phyloP scores from a whole-genome alignment of 2,888 invertebrate genomes.

The Blomia tropicalis region DNA sequence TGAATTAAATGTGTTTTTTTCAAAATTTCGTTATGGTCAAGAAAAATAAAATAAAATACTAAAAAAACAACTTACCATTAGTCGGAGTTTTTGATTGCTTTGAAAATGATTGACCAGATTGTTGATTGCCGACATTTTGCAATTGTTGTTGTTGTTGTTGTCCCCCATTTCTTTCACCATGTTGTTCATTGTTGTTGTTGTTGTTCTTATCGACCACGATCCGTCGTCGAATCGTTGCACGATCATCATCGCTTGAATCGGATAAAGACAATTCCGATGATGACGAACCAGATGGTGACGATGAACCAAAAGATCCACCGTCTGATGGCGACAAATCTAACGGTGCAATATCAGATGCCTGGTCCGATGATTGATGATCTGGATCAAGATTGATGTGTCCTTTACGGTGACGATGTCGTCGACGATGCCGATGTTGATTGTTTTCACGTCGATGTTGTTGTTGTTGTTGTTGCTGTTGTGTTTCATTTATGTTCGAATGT shows the following conservation, averaged over 20 bases:
- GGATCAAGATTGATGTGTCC: neutral
- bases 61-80: neutral
- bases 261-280: neutral
- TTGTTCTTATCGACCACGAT: slow-evolving; percentile 8
- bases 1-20: too few relatives aligned
- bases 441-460: neutral
- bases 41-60: too few relatives aligned
- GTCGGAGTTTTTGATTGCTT: neutral
- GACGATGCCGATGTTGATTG: neutral
- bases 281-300: neutral
- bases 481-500: neutral
- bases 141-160: neutral
- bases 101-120: neutral
- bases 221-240: neutral
- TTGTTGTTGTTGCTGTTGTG: neutral
- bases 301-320: slow-evolving; percentile 16
- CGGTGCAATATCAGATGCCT: slow-evolving; percentile 15
- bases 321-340: slow-evolving; percentile 19
- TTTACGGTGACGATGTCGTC: neutral
- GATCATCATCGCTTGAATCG: neutral
- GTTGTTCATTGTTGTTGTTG: neutral
- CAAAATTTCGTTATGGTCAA: too few relatives aligned
- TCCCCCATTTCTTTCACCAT: neutral
- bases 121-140: neutral
- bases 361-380: neutral